Evolutionary conservation across 2,888 invertebrate species (phyloP).

Genomic region (Hymenopus coronatus): DNA sequence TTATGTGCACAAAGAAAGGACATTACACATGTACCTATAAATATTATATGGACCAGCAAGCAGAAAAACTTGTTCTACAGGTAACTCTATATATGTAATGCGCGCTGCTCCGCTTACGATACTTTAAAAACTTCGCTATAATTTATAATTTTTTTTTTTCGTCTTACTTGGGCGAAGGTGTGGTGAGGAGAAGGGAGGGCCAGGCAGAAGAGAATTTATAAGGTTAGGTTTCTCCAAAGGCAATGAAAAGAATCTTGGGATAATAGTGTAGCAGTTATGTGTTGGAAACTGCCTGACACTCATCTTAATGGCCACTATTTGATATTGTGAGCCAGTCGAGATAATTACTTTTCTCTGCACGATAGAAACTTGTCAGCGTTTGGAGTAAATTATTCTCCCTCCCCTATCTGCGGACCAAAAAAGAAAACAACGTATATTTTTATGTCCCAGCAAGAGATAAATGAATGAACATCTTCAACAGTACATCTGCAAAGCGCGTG

Average conservation of each 20-base stretch:
- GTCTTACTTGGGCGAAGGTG: background rate
- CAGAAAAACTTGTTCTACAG: slow-evolving; percentile 10
- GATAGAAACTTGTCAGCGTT: background rate
- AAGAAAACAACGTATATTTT: background rate
- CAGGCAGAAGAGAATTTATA: background rate
- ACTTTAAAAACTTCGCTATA: background rate
- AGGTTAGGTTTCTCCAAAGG: background rate
- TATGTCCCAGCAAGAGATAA: background rate
- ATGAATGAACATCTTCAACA: background rate
- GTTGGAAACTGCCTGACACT: background rate
- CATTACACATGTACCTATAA: slow-evolving; percentile 17
- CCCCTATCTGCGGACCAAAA: background rate
- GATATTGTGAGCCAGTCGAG: background rate
- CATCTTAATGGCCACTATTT: background rate
- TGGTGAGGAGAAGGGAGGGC: background rate
- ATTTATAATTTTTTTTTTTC: background rate
- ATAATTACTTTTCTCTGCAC: background rate
- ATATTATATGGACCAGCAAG: slow-evolving; percentile 14
- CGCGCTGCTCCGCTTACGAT: background rate
- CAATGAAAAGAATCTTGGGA: background rate
- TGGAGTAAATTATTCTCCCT: background rate
- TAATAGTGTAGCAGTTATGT: background rate
- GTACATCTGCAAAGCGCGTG: background rate
- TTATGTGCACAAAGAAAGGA: slow-evolving; percentile 1
- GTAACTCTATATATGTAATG: slow-evolving; percentile 3